Conservation (phyloP, 2,797 vertebrate species). For the Jordanella pulchra region DNA sequence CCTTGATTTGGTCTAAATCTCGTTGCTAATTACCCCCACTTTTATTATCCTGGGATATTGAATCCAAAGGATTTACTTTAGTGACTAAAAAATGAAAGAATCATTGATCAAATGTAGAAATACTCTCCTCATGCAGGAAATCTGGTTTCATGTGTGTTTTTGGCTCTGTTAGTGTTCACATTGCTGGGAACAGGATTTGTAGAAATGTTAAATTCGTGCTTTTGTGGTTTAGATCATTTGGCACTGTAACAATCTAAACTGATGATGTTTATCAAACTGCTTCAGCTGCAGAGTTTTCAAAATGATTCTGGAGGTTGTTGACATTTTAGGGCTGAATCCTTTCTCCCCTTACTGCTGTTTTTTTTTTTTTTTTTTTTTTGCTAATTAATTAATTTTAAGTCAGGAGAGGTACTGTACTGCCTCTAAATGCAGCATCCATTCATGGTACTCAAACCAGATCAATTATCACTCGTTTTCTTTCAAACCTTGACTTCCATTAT, state of each 20-base stretch:
- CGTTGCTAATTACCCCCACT: slow-evolving; percentile 64
- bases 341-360: too few relatives aligned
- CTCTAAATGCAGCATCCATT: too few relatives aligned
- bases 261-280: too few relatives aligned
- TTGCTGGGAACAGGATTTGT: slow-evolving; percentile 43
- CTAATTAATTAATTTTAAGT: background rate
- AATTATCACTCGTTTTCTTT: too few relatives aligned
- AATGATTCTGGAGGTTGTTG: slow-evolving; percentile 23
- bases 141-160: slow-evolving; percentile 58
- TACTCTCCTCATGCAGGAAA: slow-evolving; percentile 33
- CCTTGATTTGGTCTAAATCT: slow-evolving; percentile 61
- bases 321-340: slow-evolving; percentile 8
- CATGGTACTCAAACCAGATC: too few relatives aligned
- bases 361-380: too few relatives aligned
- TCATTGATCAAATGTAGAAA: slow-evolving; percentile 66
- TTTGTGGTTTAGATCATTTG: background rate
- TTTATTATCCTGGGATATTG: slow-evolving; percentile 54
- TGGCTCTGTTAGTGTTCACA: slow-evolving; percentile 51
- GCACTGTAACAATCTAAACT: too few relatives aligned
- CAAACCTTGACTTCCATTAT: too few relatives aligned
- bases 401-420: too few relatives aligned
- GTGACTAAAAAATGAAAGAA: slow-evolving; percentile 47
- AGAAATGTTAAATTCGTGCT: slow-evolving; percentile 29
- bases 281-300: slow-evolving; percentile 40
- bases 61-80: slow-evolving; percentile 67